Conservation (phyloP, 1,140 invertebrate species). For the Drosophila saltans region DNA sequence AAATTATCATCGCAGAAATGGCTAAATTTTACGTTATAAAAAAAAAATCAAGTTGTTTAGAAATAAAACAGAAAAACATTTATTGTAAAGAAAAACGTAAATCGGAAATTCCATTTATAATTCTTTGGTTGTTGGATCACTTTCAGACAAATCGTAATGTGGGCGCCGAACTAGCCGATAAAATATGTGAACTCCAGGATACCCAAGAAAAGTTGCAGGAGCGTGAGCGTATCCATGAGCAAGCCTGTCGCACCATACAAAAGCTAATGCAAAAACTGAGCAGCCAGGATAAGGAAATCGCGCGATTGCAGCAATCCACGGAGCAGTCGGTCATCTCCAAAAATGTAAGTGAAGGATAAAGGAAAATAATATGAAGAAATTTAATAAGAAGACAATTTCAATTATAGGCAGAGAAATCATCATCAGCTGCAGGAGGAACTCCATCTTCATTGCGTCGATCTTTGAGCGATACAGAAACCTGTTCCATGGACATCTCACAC, state of each 20-base stretch:
- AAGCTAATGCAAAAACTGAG: slow-evolving; percentile 75
- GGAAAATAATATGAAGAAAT: neutral
- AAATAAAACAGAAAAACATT: neutral
- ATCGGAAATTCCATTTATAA: neutral
- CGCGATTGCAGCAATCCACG: slow-evolving; percentile 28
- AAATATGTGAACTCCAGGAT: slow-evolving; percentile 67
- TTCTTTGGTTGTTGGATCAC: neutral
- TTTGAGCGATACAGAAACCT: slow-evolving; percentile 64
- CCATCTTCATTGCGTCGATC: slow-evolving; percentile 40
- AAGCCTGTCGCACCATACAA: slow-evolving; percentile 71
- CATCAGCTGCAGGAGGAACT: slow-evolving; percentile 12
- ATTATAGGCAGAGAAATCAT: slow-evolving; percentile 35
- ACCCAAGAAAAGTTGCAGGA: slow-evolving; percentile 64
- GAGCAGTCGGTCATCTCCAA: slow-evolving; percentile 24
- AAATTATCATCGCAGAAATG: slow-evolving; percentile 5
- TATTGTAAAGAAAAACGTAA: neutral
- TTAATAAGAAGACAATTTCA: neutral
- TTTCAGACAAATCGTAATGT: slow-evolving; percentile 47
- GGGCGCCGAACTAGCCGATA: slow-evolving; percentile 64
- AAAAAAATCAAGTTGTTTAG: neutral
- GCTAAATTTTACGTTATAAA: slow-evolving; percentile 38
- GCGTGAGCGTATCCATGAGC: slow-evolving; percentile 63
- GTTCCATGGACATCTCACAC: slow-evolving; percentile 42
- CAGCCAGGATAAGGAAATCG: slow-evolving; percentile 68
- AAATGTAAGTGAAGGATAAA: slow-evolving; percentile 19